Base-by-base conservation (phyloP, 2,113 vertebrate genomes). In the Lycaon pictus region DNA sequence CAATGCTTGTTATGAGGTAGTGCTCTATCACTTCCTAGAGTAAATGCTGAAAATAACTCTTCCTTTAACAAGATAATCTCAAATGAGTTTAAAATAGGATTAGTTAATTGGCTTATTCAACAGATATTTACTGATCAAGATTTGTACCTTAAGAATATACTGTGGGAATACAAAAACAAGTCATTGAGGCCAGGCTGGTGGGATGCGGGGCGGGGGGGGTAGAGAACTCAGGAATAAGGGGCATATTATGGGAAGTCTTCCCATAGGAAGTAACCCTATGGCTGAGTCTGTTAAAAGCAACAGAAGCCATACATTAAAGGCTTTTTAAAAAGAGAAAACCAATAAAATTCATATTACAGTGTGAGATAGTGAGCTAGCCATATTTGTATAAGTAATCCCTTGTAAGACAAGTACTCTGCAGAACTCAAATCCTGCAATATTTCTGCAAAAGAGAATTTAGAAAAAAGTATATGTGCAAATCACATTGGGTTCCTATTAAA, bases 1-100 rank as follows among this genome's bases (percentile, higher is more conserved):
- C 22, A 0, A 4, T 0, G 25, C 12, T 27, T 11, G 3, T 27
- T 55, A 6, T 3, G 74, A 74, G 4, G 29, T 0, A 2, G 7
- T 0, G 1, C 25, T 58, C 25, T 58, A 25, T 5, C 27, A 1
- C 15, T 79, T n/a, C 79, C 67, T 84, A 6, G 62, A 62, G 48
- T 5, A 62, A 82, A 91, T 56, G 23, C 48, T 65, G 60, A 85
- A 35, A 76, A 32, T 37, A 29, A 60, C 48, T 55, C 55, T 56
- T 56, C 9, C 11, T 55, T 22, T 53, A 83, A 93, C 58, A 23
- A 83, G 65, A 82, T 92, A 37, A 67, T 79, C 58, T 77, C 77
- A 32, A 22, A 92, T 53, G 72, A 74, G 22, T 15, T 81, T 69
- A 60, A 43, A 20, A 27, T 63, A 6, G 10, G 37, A 83, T 86